These are phyloP conservation scores for Drosophila baimaii DNA, from an alignment of 1,140 invertebrate species.

Conservation along the genomic window DNA sequence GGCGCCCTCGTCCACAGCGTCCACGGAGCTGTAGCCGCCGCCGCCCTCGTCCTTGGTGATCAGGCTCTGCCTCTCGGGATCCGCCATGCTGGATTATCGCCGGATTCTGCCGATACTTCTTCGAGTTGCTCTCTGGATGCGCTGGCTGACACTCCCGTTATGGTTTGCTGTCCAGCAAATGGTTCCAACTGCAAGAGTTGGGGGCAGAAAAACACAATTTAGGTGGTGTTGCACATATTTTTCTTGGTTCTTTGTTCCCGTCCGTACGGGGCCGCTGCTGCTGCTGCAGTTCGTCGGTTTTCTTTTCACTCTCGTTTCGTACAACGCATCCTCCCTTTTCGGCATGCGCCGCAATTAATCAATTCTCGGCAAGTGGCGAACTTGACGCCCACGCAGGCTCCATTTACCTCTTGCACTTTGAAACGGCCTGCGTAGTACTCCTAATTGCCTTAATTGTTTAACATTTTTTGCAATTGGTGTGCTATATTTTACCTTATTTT, in stretches of 20 bases:
- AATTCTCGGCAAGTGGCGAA: constrained; percentile 39
- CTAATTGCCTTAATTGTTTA: constrained; percentile 57
- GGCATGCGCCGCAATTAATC: constrained; percentile 80
- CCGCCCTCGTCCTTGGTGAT: constrained; percentile 64
- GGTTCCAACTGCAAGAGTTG: constrained; percentile 63
- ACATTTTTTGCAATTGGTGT: constrained; percentile 51
- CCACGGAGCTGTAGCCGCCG: constrained; percentile 60
- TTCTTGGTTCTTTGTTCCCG: constrained; percentile 60
- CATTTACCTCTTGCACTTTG: constrained; percentile 1
- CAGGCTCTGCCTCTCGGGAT: constrained; percentile 73
- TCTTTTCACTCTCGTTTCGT: constrained; percentile 58
- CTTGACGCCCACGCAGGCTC: constrained; percentile 3
- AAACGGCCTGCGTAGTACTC: background rate
- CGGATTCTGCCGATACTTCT: constrained; percentile 9
- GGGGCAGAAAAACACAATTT: constrained; percentile 12
- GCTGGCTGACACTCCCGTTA: constrained; percentile 60
- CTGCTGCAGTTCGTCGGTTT: constrained; percentile 51
- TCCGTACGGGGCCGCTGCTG: constrained; percentile 20
- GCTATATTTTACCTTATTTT: constrained; percentile 78
- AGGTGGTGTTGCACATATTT: constrained; percentile 26
- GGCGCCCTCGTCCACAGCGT: constrained; percentile 52
- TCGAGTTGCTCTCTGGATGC: constrained; percentile 6
- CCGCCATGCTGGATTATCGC: constrained; percentile 55
- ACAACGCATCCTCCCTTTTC: constrained; percentile 77
- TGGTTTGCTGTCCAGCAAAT: constrained; percentile 64